phyloP scores from a whole-genome alignment of 2,888 invertebrate genomes.

The Lasioglossum morio region DNA sequence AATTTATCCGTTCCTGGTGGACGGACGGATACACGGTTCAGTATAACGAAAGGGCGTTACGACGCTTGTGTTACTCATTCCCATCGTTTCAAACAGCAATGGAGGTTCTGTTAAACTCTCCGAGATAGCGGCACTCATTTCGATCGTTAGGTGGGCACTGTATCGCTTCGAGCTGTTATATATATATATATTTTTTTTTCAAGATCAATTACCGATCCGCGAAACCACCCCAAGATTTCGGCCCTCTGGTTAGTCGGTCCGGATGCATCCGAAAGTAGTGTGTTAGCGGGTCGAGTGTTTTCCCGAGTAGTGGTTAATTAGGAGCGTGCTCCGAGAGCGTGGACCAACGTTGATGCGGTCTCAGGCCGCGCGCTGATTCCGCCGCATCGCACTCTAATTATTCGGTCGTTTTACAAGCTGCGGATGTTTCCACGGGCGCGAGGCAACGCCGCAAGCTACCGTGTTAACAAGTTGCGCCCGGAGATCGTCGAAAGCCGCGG shows the following conservation, averaged over 20 bases:
- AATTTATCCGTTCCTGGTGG: background rate
- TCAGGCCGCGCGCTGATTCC: conserved; percentile 32
- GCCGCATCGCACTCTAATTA: conserved; percentile 51
- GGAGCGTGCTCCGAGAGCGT: conserved; percentile 22
- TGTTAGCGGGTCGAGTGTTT: conserved; percentile 70
- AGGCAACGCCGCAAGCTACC: background rate
- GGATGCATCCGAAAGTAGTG: conserved; percentile 46
- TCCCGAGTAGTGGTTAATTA: conserved; percentile 63
- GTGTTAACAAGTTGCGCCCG: conserved; percentile 4
- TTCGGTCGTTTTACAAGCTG: conserved; percentile 20
- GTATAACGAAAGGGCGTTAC: conserved; percentile 68
- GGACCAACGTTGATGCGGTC: conserved; percentile 33
- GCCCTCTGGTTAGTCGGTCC: conserved; percentile 19
- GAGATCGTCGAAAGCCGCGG: background rate
- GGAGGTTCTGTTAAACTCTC: no score
- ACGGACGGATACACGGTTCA: background rate
- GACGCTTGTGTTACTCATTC: conserved; percentile 32
- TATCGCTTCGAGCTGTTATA: background rate
- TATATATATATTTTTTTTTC: background rate
- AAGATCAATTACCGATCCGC: background rate
- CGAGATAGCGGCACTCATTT: no score
- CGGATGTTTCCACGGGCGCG: background rate
- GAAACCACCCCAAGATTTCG: background rate
- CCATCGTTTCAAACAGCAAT: background rate
- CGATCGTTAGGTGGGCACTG: background rate